Evolutionary conservation across 2,888 invertebrate species (phyloP).

Genomic region (Ochlodes sylvanus): DNA sequence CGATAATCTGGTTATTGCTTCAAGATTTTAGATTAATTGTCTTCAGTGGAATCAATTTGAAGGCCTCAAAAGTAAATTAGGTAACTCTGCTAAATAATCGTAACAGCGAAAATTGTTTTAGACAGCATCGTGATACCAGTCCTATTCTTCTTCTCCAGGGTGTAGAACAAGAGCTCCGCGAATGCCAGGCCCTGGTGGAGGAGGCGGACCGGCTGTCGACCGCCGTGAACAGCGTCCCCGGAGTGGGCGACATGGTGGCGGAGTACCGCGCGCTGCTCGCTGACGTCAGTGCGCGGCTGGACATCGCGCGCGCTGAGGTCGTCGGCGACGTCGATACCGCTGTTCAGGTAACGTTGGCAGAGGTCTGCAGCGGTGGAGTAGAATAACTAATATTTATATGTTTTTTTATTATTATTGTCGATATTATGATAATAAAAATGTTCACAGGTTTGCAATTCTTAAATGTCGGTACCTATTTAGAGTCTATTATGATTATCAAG

Average conservation of each 20-base stretch:
- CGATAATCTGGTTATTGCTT: no score
- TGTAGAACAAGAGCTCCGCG: conserved; percentile 67
- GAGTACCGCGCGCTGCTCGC: conserved; percentile 72
- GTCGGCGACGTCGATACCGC: conserved; percentile 72
- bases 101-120: no score
- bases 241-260: conserved; percentile 67
- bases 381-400: neutral
- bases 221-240: conserved; percentile 54
- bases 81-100: no score
- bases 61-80: no score
- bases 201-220: conserved; percentile 69
- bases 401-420: no score
- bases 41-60: no score
- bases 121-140: no score
- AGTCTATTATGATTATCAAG: no score
- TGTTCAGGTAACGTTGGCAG: conserved; percentile 63
- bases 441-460: no score
- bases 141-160: conserved; percentile 50
- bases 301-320: conserved; percentile 68
- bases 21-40: no score
- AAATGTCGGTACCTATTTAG: no score
- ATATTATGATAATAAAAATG: no score
- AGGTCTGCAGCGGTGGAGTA: neutral
- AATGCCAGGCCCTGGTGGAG: conserved; percentile 67
- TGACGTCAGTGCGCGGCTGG: conserved; percentile 66